Base-by-base conservation (phyloP, 92 coral and sea anemone species). In the Umimayanthus chanpuru region DNA sequence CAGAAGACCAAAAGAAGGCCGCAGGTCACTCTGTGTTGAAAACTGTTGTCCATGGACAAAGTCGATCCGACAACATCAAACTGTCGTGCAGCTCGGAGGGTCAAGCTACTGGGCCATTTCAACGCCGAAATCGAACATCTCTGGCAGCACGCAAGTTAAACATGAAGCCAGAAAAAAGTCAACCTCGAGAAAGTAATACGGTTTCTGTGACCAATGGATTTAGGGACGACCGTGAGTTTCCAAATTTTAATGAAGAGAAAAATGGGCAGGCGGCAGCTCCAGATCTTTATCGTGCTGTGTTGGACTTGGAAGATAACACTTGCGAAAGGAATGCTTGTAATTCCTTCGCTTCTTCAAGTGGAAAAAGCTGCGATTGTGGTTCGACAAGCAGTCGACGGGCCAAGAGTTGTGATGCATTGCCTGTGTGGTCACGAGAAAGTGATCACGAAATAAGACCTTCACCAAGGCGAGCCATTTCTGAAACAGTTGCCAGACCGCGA, bases 121-220 rank as follows among this genome's bases (percentile, higher is more conserved):
- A 83, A 83, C 87, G 87, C 77, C 87, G 87, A 11, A 68, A 71
- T 76, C 47, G 87, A 71, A 83, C 78, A 18, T 68, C 66, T 28
- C 87, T 83, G 26, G 87, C 87, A 12, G 87, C 87, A 83, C 87
- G 87, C 87, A 83, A 83, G 55, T 71, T 83, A 32, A 83, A 83
- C 58, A 68, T 83, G 87, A 83, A 83, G 74, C 65, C 87, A 29
- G 87, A 83, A 72, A 83, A 67, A 32, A 83, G 0, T 70, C 47
- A 36, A 2, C 26, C 68, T 26, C 87, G 77, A 15, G 78, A 83
- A 70, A 18, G 30, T 72, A 18, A 28, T 47, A 29, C 36, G 43
- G 39, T 58, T 67, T 38, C 86, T n/a, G 9, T 65, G 38, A 23
- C 43, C 29, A 83, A 70, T 30, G n/a, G 87, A 10, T 21, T 12